phyloP scores from a whole-genome alignment of 1,140 invertebrate genomes.

The Drosophila setifemur region DNA sequence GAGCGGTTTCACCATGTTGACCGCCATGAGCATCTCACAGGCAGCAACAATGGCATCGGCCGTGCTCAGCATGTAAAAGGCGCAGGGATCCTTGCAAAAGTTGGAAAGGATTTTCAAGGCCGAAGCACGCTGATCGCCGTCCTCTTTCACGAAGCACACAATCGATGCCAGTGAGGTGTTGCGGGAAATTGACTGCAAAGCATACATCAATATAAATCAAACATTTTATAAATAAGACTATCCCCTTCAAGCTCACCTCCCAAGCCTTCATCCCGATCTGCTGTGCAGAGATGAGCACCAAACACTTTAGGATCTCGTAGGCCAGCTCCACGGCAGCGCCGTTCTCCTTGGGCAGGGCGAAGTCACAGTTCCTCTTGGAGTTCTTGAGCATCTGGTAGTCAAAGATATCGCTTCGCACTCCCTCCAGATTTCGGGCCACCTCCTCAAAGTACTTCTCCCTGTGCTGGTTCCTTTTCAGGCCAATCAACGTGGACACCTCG shows the following conservation, averaged over 20 bases:
- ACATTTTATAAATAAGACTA: too few species aligned
- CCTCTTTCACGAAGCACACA: constrained; percentile 69
- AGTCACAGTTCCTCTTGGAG: constrained; percentile 55
- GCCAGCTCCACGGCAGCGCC: constrained; percentile 60
- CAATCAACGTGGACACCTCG: constrained; percentile 53
- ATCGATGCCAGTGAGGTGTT: constrained; percentile 61
- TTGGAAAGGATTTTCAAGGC: constrained; percentile 78
- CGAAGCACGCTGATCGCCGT: constrained; percentile 60
- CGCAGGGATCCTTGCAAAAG: constrained; percentile 70
- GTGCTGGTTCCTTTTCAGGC: constrained; percentile 73
- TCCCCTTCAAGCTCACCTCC: too few species aligned
- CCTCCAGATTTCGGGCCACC: constrained; percentile 76
- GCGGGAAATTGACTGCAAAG: constrained; percentile 38
- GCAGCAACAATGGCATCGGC: constrained; percentile 76
- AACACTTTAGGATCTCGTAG: constrained; percentile 74
- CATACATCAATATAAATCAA: background rate
- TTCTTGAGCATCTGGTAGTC: constrained; percentile 77
- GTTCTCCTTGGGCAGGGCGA: constrained; percentile 63
- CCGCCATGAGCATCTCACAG: constrained; percentile 68
- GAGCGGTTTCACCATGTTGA: constrained; percentile 64
- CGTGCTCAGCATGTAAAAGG: constrained; percentile 69
- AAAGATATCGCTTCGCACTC: constrained; percentile 75
- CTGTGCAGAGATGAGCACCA: constrained; percentile 64
- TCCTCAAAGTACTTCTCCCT: constrained; percentile 81
- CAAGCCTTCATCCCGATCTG: constrained; percentile 60